Base-by-base conservation (phyloP, 2,888 invertebrate genomes). In the Mystacides longicornis region DNA sequence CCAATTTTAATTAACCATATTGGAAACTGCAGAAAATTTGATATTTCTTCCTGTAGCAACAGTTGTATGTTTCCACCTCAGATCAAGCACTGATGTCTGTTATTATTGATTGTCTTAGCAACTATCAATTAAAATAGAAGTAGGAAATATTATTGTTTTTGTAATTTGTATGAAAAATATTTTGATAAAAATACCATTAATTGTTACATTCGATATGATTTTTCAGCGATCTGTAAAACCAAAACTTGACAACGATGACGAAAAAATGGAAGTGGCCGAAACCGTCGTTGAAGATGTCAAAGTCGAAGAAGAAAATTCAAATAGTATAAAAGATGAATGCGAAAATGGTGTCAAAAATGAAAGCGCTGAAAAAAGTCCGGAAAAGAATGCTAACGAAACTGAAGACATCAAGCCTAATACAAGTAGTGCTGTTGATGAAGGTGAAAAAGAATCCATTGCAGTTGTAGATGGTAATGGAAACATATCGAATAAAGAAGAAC, bases 171-270 rank as follows among this genome's bases (percentile, higher is more conserved):
- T n/a, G n/a, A n/a, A n/a, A n/a, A n/a, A n/a, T n/a, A n/a, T n/a
- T n/a, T n/a, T n/a, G n/a, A n/a, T n/a, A n/a, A n/a, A n/a, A n/a
- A n/a, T n/a, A n/a, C n/a, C n/a, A n/a, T n/a, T n/a, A n/a, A n/a
- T n/a, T n/a, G n/a, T n/a, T n/a, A n/a, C n/a, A n/a, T n/a, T n/a
- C n/a, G n/a, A n/a, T n/a, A n/a, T 37, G 20, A 16, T 49, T 33
- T 58, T 58, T 47, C 31, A 58, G 58, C 49, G 58, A 45, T 43
- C 31, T 9, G 53, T 58, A 31, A 56, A 58, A 11, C 52, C 51
- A 22, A 58, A 58, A 48, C 33, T 58, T 4, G 52, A 57, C 3
- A 53, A 55, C 11, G 42, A 19, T 7, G 21, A 3, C 4, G 19
- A 31, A 16, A 4, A 20, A 5, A 33, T 3, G 33, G 49, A 23